These are phyloP conservation scores for Eupithecia abbreviata DNA, from an alignment of 2,888 invertebrate genomes.

Conservation along the genomic window DNA sequence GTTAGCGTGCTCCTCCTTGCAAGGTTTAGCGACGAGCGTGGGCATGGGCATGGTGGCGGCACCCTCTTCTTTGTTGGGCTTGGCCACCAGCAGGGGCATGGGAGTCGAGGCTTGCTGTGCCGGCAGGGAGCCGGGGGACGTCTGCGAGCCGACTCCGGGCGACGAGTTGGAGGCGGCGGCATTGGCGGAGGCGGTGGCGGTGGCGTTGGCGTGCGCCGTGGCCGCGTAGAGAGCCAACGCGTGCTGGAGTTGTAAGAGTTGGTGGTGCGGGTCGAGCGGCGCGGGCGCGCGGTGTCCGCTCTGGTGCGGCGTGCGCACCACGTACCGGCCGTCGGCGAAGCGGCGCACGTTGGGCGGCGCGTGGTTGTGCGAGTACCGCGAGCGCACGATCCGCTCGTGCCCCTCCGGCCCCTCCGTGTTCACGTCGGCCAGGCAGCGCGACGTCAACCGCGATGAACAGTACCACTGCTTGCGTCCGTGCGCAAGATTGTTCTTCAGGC, in stretches of 20 bases:
- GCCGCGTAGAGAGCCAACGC: constrained; percentile 78
- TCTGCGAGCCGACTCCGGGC: constrained; percentile 56
- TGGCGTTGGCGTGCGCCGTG: constrained; percentile 75
- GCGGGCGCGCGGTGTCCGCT: constrained; percentile 79
- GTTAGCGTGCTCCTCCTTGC: constrained; percentile 71
- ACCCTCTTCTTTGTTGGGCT: constrained; percentile 77
- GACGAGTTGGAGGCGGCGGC: constrained; percentile 46
- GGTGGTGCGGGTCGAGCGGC: constrained; percentile 77
- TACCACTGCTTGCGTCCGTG: constrained; percentile 82
- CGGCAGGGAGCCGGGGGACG: constrained; percentile 60
- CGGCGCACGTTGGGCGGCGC: constrained; percentile 80
- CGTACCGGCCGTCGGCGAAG: constrained; percentile 79
- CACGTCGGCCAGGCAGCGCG: constrained; percentile 79
- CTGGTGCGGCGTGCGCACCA: constrained; percentile 80
- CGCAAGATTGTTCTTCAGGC: constrained; percentile 80
- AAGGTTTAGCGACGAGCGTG: constrained; percentile 52
- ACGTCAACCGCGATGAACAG: constrained; percentile 78
- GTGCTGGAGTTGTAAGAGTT: constrained; percentile 78
- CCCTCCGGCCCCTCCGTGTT: constrained; percentile 81
- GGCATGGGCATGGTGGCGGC: constrained; percentile 9
- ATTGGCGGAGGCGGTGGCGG: constrained; percentile 63
- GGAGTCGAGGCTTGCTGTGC: constrained; percentile 65
- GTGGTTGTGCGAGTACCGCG: constrained; percentile 79
- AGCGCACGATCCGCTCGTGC: constrained; percentile 79
- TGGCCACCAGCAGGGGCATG: constrained; percentile 77